A percentile compares a stretch with the other conserved stretches of the same genome.
Evolutionary conservation across 2,113 vertebrate genomes (phyloP).

Genomic region (Oxyruncus cristatus): DNA sequence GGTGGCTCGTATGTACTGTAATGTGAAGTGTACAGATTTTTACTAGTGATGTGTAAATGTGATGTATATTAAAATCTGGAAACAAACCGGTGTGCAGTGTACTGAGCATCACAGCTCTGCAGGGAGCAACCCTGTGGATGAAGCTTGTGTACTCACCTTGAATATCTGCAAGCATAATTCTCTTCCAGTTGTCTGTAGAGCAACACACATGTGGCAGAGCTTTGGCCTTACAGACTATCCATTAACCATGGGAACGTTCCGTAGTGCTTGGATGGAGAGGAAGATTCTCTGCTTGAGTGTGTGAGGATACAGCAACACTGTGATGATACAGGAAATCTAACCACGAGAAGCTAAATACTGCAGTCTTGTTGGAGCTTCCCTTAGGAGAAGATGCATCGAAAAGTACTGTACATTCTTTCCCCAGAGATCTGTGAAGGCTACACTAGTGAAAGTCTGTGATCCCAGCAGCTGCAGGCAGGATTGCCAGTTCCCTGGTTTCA

Average conservation of each 20-base stretch:
- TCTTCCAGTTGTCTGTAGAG: neutral
- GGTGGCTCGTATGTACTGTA: constrained; percentile 77
- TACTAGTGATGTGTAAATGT: constrained; percentile 74
- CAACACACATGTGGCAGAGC: neutral
- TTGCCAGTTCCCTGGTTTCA: neutral
- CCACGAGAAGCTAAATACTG: neutral
- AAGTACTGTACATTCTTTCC: neutral
- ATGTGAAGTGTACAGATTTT: constrained; percentile 81
- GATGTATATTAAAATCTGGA: constrained; percentile 76
- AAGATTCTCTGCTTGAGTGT: neutral
- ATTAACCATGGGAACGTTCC: neutral
- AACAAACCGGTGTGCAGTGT: constrained; percentile 53
- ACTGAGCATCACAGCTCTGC: neutral
- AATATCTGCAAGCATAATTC: neutral
- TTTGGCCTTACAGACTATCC: neutral
- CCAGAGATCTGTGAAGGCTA: neutral
- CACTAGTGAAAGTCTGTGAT: neutral
- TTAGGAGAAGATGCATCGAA: neutral
- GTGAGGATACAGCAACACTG: neutral
- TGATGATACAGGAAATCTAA: neutral
- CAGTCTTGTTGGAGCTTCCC: neutral
- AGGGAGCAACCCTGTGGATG: neutral
- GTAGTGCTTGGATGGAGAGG: neutral
- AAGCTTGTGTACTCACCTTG: neutral
- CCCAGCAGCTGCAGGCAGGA: neutral